A percentile compares a stretch with the other conserved stretches of the same genome.
These are phyloP conservation scores for Ctenopoma multispine DNA, from an alignment of 2,797 vertebrate genomes.

Conservation along the genomic window DNA sequence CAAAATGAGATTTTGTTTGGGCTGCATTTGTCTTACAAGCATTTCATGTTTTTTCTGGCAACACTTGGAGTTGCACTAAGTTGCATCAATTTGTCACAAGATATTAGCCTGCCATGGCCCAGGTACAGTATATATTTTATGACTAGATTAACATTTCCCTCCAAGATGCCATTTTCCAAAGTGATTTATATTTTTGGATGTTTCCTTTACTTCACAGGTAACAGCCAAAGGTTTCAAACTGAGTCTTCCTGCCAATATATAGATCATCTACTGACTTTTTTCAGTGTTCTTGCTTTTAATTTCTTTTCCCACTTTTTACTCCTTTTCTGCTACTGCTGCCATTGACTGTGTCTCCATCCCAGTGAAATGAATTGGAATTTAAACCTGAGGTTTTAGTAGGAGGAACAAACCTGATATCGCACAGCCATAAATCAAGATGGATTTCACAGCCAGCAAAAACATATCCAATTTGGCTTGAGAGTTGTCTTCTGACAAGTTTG, in stretches of 20 bases:
- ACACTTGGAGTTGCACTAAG: constrained; percentile 36
- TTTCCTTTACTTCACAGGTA: constrained; percentile 57
- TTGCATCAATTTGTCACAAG: constrained; percentile 69
- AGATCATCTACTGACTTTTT: constrained; percentile 42
- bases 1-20: constrained; percentile 73
- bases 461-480: constrained; percentile 38
- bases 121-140: constrained; percentile 67
- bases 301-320: constrained; percentile 20
- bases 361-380: constrained; percentile 42
- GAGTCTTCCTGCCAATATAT: constrained; percentile 62
- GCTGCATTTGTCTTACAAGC: constrained; percentile 76
- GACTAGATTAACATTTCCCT: constrained; percentile 64
- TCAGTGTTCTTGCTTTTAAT: constrained; percentile 35
- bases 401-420: constrained; percentile 30
- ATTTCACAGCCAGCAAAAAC: constrained; percentile 40
- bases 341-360: constrained; percentile 20
- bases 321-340: constrained; percentile 29
- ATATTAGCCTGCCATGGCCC: constrained; percentile 68
- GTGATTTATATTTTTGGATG: constrained; percentile 60
- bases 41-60: constrained; percentile 59
- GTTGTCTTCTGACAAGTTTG: constrained; percentile 43
- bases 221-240: constrained; percentile 38
- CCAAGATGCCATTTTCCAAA: constrained; percentile 55
- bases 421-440: constrained; percentile 42
- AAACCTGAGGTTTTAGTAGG: constrained; percentile 30